phyloP scores from a whole-genome alignment of 2,113 vertebrate species.

The Onychostruthus taczanowskii region DNA sequence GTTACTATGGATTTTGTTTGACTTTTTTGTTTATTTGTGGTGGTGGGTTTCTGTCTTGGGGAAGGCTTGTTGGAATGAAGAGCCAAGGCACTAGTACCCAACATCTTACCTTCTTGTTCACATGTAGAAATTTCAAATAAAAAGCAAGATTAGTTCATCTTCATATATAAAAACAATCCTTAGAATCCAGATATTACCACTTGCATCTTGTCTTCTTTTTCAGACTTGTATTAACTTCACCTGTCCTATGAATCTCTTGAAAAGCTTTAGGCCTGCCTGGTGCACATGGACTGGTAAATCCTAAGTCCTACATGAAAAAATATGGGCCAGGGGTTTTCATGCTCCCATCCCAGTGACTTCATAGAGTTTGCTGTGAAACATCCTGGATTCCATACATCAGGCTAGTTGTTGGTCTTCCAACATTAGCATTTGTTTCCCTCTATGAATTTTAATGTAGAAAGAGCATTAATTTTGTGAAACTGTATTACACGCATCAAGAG shows the following conservation, averaged over 20 bases:
- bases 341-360: not conserved
- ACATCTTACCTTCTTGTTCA: not conserved
- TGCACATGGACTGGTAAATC: not conserved
- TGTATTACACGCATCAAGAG: not conserved
- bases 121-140: not conserved
- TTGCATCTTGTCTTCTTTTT: not conserved
- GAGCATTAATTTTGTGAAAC: not conserved
- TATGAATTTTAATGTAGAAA: not conserved
- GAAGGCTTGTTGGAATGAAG: not conserved
- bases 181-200: not conserved
- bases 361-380: not conserved
- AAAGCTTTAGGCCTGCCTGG: not conserved
- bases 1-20: not conserved
- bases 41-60: not conserved
- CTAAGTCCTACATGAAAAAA: not conserved
- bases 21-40: not conserved
- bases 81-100: not conserved
- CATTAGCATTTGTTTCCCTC: not conserved
- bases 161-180: not conserved
- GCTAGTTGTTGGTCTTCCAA: not conserved
- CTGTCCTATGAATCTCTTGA: not conserved
- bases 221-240: not conserved
- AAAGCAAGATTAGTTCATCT: not conserved
- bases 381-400: not conserved
- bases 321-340: not conserved